Percentiles rank a stretch among this genome's conserved stretches.
Evolutionary conservation across 1,140 invertebrate genomes (phyloP).

Genomic region (Megalopta genalis): DNA sequence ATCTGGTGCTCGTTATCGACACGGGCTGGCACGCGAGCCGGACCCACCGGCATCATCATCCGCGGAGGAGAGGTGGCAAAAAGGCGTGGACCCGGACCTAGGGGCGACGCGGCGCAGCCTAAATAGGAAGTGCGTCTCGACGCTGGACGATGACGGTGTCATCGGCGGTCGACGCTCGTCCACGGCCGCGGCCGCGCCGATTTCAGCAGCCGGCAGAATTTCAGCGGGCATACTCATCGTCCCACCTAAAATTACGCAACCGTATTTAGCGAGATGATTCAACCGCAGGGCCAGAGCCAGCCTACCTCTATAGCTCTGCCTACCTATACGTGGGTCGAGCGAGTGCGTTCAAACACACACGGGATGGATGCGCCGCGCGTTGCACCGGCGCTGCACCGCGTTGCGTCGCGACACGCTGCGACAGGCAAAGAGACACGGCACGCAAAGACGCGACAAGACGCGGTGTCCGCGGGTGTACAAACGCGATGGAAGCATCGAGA

Average conservation of each 20-base stretch:
- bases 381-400: no score
- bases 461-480: conserved; percentile 2
- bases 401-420: no score
- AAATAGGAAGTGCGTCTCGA: conserved; percentile 40
- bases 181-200: conserved; percentile 36
- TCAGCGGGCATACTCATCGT: conserved; percentile 62
- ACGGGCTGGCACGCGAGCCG: no score
- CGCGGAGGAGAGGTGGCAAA: no score
- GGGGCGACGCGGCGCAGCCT: conserved; percentile 4
- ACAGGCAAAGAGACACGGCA: no score
- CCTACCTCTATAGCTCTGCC: neutral
- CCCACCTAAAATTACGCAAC: conserved; percentile 73
- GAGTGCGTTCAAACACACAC: conserved; percentile 10
- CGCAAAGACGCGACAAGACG: no score
- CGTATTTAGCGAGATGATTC: conserved; percentile 73
- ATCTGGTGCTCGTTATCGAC: no score
- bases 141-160: conserved; percentile 14
- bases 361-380: neutral
- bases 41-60: no score
- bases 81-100: no score
- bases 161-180: conserved; percentile 16
- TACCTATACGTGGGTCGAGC: conserved; percentile 32
- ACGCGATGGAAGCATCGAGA: conserved; percentile 47
- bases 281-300: conserved; percentile 58
- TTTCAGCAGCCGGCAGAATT: conserved; percentile 64